These are phyloP conservation scores for Pachyuromys duprasi DNA, from an alignment of 2,797 vertebrate species.

Conservation along the genomic window DNA sequence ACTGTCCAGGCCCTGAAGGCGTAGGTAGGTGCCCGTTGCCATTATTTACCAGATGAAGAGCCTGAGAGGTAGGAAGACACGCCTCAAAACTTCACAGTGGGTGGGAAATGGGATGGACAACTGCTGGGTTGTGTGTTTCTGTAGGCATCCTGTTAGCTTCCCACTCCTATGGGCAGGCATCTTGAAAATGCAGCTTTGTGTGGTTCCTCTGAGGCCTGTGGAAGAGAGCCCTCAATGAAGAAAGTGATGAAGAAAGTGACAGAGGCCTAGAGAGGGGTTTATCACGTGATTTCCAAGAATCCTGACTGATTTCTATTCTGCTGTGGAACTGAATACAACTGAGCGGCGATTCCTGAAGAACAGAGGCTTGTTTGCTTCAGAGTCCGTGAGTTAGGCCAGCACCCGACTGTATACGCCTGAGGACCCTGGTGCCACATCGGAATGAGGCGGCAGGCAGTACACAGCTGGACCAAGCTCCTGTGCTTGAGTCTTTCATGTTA, in stretches of 20 bases:
- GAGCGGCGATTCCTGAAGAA: background rate
- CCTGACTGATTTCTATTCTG: background rate
- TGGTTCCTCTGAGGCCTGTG: background rate
- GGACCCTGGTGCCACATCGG: background rate
- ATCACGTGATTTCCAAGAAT: background rate
- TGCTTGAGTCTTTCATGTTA: background rate
- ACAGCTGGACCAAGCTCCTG: background rate
- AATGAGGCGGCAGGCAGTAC: background rate
- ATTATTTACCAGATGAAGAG: background rate
- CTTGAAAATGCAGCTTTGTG: background rate
- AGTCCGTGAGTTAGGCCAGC: background rate
- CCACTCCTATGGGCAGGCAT: background rate
- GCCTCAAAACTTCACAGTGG: background rate
- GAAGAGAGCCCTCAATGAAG: background rate
- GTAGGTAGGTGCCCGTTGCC: background rate
- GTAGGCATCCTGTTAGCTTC: background rate
- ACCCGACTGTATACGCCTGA: background rate
- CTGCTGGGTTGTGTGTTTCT: background rate
- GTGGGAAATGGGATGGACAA: background rate
- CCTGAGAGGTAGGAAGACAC: background rate
- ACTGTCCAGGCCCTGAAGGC: background rate
- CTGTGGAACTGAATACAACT: background rate
- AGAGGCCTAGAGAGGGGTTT: background rate
- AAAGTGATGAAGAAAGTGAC: background rate
- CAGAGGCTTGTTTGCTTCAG: background rate